phyloP scores from a whole-genome alignment of 1,140 invertebrate species.

The Hormaphis cornu region DNA sequence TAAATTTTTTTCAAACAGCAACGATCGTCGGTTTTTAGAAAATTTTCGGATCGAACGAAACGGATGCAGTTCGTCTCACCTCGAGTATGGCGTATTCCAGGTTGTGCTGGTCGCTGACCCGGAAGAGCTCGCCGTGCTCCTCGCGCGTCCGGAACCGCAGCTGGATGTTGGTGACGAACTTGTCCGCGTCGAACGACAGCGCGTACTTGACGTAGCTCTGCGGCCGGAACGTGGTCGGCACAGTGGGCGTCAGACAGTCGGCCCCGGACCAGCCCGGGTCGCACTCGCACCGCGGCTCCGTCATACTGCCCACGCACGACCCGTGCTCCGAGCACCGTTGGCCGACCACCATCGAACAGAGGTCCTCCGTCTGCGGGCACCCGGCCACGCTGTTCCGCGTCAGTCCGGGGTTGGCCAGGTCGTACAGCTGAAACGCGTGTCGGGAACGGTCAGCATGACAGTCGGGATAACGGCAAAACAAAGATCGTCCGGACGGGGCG shows the following conservation, averaged over 20 bases:
- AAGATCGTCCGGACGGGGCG: too few species aligned
- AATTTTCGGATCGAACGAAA: too few species aligned
- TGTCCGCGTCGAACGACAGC: slow-evolving; percentile 83
- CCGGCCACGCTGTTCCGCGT: slow-evolving; percentile 73
- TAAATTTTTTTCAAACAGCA: too few species aligned
- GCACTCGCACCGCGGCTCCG: slow-evolving; percentile 81
- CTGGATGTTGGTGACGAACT: slow-evolving; percentile 85
- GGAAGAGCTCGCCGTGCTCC: slow-evolving; percentile 80
- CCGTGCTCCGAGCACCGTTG: slow-evolving; percentile 83
- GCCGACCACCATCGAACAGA: slow-evolving; percentile 69
- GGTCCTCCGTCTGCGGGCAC: slow-evolving; percentile 81
- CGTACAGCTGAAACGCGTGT: slow-evolving; percentile 60
- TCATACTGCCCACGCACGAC: slow-evolving; percentile 81
- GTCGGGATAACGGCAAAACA: too few species aligned
- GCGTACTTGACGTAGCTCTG: slow-evolving; percentile 94
- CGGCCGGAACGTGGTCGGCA: slow-evolving; percentile 77
- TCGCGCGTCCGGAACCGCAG: slow-evolving; percentile 86
- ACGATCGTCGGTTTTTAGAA: too few species aligned
- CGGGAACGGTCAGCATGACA: too few species aligned
- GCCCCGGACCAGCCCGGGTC: slow-evolving; percentile 84
- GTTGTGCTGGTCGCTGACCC: slow-evolving; percentile 88
- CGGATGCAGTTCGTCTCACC: too few species aligned
- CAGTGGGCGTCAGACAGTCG: slow-evolving; percentile 71
- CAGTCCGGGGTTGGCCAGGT: slow-evolving; percentile 77
- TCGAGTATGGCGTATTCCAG: slow-evolving; percentile 90